Evolutionary conservation across 2,888 invertebrate species (phyloP).

Genomic region (Sclerodermus sp.): DNA sequence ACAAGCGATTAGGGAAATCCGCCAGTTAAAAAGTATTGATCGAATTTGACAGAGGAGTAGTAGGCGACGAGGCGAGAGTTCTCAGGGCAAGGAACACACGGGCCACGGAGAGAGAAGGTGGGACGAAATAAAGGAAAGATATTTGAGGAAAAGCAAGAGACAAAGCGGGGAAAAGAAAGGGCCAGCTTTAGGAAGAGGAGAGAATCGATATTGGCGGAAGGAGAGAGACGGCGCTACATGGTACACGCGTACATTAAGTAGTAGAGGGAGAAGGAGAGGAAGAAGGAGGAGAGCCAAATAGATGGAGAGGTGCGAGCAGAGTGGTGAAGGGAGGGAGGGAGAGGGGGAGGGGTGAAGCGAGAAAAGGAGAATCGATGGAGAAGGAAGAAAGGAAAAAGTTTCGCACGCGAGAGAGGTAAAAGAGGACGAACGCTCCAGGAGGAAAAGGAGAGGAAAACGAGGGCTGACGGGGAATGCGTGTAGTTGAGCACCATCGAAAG

Average conservation of each 20-base stretch:
- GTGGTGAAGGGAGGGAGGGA: background rate
- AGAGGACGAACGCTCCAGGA: slow-evolving; percentile 11
- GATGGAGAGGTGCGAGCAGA: slow-evolving; percentile 1
- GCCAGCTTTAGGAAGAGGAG: background rate
- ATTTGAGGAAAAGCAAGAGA: slow-evolving; percentile 1
- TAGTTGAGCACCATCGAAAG: background rate
- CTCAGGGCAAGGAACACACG: slow-evolving; percentile 9
- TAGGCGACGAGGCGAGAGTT: slow-evolving; percentile 2
- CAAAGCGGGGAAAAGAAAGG: slow-evolving; percentile 1
- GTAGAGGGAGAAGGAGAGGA: background rate
- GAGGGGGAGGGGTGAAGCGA: slow-evolving; percentile 3
- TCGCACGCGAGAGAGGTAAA: background rate
- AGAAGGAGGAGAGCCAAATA: background rate
- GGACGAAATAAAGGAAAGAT: slow-evolving; percentile 6
- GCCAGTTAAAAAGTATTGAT: background rate
- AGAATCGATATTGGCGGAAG: background rate
- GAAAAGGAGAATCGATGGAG: too few species aligned
- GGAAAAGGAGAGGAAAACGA: slow-evolving; percentile 1
- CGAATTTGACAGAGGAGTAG: slow-evolving; percentile 7
- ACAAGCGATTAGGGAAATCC: background rate
- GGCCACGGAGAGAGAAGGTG: slow-evolving; percentile 14
- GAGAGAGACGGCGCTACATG: slow-evolving; percentile 6
- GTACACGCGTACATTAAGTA: slow-evolving; percentile 8
- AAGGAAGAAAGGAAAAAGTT: too few species aligned
- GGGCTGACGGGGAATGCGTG: slow-evolving; percentile 9